phyloP scores from a whole-genome alignment of 2,113 vertebrate genomes.

The Columba janthina region DNA sequence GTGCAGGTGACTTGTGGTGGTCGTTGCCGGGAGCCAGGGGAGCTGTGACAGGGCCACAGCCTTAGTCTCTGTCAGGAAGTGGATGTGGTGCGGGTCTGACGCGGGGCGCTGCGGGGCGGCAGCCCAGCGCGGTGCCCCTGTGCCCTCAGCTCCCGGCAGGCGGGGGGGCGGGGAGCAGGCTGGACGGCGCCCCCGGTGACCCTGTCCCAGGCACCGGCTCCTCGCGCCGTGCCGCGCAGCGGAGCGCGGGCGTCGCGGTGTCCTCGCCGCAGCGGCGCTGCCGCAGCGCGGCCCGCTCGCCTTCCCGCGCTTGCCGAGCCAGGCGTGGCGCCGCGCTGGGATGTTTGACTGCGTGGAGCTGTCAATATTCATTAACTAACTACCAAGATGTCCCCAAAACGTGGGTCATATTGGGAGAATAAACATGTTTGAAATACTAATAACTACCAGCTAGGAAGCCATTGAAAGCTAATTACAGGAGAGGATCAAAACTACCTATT shows the following conservation, averaged over 20 bases:
- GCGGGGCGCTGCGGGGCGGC: neutral
- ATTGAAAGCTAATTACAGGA: neutral
- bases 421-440: neutral
- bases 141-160: too few relatives aligned
- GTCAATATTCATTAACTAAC: neutral
- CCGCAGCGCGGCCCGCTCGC: rapidly evolving
- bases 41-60: neutral
- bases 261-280: too few relatives aligned
- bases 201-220: rapidly evolving
- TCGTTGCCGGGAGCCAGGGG: too few relatives aligned
- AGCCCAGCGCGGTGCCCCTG: too few relatives aligned
- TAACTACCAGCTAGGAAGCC: neutral
- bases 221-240: neutral
- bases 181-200: too few relatives aligned
- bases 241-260: too few relatives aligned
- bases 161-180: too few relatives aligned
- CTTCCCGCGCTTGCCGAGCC: neutral
- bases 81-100: rapidly evolving
- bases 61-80: rapidly evolving
- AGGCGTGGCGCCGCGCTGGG: neutral
- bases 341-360: neutral
- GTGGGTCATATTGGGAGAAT: neutral
- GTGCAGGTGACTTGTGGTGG: neutral
- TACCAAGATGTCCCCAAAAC: neutral
- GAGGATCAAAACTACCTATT: neutral